A percentile compares a stretch with the other conserved stretches of the same genome.
Evolutionary conservation across 2,888 invertebrate genomes (phyloP).

Genomic region (Synanthedon myopaeformis): DNA sequence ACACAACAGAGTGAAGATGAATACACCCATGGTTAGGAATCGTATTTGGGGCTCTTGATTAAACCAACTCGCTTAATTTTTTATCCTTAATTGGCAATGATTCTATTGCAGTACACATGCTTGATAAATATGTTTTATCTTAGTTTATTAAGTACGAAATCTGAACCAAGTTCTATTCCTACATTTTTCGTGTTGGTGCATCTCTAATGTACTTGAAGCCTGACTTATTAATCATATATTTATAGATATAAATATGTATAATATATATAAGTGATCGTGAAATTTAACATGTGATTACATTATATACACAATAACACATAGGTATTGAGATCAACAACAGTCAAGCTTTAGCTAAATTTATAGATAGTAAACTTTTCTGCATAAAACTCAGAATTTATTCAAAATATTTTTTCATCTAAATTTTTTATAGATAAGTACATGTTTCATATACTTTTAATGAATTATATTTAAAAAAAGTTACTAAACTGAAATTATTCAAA

Average conservation of each 20-base stretch:
- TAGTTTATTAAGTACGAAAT: conserved; percentile 48
- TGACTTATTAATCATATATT: conserved; percentile 35
- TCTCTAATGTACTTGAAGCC: conserved; percentile 56
- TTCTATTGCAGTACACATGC: conserved; percentile 24
- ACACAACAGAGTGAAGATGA: too few relatives aligned
- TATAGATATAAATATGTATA: conserved; percentile 21
- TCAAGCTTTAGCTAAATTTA: conserved; percentile 57
- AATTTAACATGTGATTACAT: conserved; percentile 67
- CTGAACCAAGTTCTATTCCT: conserved; percentile 55
- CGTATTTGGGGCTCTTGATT: not conserved
- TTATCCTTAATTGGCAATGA: conserved; percentile 14
- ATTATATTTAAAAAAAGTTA: too few relatives aligned
- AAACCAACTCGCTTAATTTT: not conserved
- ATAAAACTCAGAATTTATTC: not conserved
- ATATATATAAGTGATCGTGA: conserved; percentile 39
- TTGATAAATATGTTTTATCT: conserved; percentile 36
- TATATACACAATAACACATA: conserved; percentile 64
- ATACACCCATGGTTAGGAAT: not conserved
- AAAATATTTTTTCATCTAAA: not conserved
- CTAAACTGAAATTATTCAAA: too few relatives aligned
- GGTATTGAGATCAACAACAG: conserved; percentile 64
- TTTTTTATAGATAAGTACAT: too few relatives aligned
- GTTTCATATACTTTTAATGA: too few relatives aligned
- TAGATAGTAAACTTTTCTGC: conserved; percentile 7
- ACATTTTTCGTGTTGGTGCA: conserved; percentile 64